Evolutionary conservation across 1,140 invertebrate genomes (phyloP), one percentile per base, ranked within the genome.

Genomic region (Ctenoplectra terminalis): DNA sequence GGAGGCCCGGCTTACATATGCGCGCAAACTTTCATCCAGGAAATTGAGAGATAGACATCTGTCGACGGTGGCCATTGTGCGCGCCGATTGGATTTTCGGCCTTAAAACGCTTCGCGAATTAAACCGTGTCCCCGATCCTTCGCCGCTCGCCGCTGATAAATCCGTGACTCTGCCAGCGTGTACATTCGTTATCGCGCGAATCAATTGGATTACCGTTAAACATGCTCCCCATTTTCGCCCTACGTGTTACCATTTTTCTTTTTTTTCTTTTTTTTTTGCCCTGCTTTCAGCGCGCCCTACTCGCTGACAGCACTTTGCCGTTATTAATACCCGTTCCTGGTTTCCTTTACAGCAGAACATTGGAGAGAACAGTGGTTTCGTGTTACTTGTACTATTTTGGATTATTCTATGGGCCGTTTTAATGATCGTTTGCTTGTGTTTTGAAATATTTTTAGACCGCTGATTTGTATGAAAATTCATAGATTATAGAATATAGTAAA

Each of bases 11-110:
- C 88, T 84, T 86, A 81, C 85, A 69, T 88, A 87, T 87, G 82
- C 82, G 82, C 69, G 86, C 80, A 86, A 90, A 91, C 87, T 91
- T 91, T 88, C 85, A 76, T 87, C 86, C 89, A 89, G 87, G 87
- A 92, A 91, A 93, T 90, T 89, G 89, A 89, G 91, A 93, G 91
- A 90, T 90, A 90, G 90, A 91, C 91, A 93, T 92, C 91, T 92
- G 90, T 92, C 90, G 89, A 88, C 89, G 84, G 89, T 86, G 90
- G 60, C 86, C 78, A 87, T 87, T 87, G 85, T 87, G 37, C 15
- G 37, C 50, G 50, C 40, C 85, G 82, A 87, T 87, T 83, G 85
- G 78, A 87, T 87, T 83, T 87, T 67, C 82, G 48, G 77, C 78
- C 86, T 87, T 87, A 87, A 87, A 87, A 87, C 78, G 78, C 52